Percentiles rank a stretch among this genome's conserved stretches.
Evolutionary conservation across 2,113 vertebrate genomes (phyloP).

Genomic region (Bothrops jararaca): DNA sequence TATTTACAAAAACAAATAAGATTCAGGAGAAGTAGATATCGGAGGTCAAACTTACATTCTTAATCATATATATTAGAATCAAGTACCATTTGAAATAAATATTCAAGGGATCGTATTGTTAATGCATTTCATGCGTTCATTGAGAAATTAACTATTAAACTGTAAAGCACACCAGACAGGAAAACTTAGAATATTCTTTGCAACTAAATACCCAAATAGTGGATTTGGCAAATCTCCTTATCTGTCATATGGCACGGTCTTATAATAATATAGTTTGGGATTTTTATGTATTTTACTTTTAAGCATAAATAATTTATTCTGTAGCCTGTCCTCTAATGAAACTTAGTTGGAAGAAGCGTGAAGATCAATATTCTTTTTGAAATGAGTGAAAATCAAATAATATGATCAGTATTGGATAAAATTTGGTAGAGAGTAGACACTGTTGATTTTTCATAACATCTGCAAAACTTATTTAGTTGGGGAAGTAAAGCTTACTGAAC

Average conservation of each 20-base stretch:
- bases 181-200: not conserved
- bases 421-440: not conserved
- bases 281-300: not conserved
- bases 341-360: not conserved
- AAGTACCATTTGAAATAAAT: not conserved
- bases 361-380: constrained; percentile 1
- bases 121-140: not conserved
- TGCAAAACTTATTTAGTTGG: not conserved
- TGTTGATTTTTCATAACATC: not conserved
- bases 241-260: not conserved
- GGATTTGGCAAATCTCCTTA: not conserved
- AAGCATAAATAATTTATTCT: not conserved
- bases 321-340: not conserved
- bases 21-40: not conserved
- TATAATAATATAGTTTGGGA: not conserved
- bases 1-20: not conserved
- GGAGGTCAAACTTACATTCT: not conserved
- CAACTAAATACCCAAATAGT: not conserved
- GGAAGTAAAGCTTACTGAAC: not conserved
- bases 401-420: not conserved
- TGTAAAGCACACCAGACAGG: not conserved
- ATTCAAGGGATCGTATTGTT: not conserved
- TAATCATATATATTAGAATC: not conserved
- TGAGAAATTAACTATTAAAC: not conserved
- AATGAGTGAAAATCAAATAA: not conserved